These are phyloP conservation scores for Eledone cirrhosa DNA, from an alignment of 2,888 invertebrate species.

Conservation along the genomic window DNA sequence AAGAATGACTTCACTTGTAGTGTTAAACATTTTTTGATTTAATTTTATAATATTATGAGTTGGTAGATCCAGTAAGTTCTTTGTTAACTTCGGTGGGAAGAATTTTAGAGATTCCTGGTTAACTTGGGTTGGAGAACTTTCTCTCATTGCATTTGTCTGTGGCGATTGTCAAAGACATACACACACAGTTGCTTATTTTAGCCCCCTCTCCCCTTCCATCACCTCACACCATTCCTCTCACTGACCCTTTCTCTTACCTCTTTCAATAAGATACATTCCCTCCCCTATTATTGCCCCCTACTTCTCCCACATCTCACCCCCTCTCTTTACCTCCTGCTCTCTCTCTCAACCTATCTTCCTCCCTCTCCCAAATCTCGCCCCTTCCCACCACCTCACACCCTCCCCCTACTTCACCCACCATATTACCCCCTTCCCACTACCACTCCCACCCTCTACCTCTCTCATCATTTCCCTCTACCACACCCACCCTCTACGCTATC, in stretches of 20 bases:
- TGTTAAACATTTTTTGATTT: too few species aligned
- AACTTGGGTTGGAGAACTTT: too few species aligned
- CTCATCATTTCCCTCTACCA: background rate
- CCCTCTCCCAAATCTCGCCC: background rate
- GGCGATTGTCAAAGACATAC: too few species aligned
- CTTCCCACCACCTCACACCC: background rate
- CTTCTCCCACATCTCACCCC: background rate
- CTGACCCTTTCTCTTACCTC: background rate
- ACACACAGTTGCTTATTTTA: background rate
- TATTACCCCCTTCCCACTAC: background rate
- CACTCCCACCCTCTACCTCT: background rate
- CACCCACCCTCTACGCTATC: background rate
- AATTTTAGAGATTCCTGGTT: too few species aligned
- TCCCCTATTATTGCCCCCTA: background rate
- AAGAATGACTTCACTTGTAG: too few species aligned
- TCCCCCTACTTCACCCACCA: background rate
- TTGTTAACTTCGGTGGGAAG: too few species aligned
- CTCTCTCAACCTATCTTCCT: background rate
- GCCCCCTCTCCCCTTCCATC: background rate
- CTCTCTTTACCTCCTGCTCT: background rate
- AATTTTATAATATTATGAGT: too few species aligned
- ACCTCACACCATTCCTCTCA: background rate
- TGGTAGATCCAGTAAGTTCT: too few species aligned
- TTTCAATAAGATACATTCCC: background rate
- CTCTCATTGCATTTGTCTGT: too few species aligned